Percentiles rank a stretch among this genome's conserved stretches.
Conservation (phyloP, 2,888 invertebrate genomes). For the Ectobius pallidus region DNA sequence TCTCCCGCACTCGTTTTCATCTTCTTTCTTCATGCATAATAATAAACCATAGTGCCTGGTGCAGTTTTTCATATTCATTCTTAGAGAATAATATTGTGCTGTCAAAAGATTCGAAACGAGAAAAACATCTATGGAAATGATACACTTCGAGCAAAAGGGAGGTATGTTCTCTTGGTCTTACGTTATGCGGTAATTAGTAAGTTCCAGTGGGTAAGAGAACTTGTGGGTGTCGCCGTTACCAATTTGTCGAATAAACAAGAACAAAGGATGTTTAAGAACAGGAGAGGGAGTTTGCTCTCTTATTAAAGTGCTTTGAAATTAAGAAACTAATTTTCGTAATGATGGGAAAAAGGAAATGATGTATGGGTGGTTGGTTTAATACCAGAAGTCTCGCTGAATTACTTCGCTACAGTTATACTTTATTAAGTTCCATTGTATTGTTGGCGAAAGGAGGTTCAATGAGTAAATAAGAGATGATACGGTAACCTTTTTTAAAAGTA, state of each 20-base stretch:
- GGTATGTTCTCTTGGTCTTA: background rate
- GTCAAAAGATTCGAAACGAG: slow-evolving; percentile 29
- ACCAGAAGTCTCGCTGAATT: background rate
- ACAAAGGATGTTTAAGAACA: background rate
- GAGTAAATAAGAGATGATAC: too few relatives aligned
- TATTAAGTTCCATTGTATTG: too few relatives aligned
- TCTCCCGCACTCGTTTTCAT: background rate
- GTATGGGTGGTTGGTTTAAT: background rate
- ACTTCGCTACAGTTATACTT: too few relatives aligned
- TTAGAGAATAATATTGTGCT: slow-evolving; percentile 29
- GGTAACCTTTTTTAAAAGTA: too few relatives aligned
- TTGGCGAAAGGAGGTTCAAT: too few relatives aligned
- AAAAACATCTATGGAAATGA: slow-evolving; percentile 16
- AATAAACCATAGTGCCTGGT: slow-evolving; percentile 22
- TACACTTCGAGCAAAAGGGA: slow-evolving; percentile 3
- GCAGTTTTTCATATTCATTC: slow-evolving; percentile 29
- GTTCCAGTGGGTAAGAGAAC: too few relatives aligned
- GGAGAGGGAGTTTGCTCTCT: background rate
- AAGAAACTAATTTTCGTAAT: background rate
- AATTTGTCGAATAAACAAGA: slow-evolving; percentile 8
- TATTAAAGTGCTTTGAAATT: background rate
- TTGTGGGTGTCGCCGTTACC: background rate
- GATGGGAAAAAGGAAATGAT: background rate
- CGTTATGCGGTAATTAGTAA: background rate
- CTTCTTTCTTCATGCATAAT: slow-evolving; percentile 21